phyloP scores from a whole-genome alignment of 2,888 invertebrate genomes.

The Panorpa germanica region DNA sequence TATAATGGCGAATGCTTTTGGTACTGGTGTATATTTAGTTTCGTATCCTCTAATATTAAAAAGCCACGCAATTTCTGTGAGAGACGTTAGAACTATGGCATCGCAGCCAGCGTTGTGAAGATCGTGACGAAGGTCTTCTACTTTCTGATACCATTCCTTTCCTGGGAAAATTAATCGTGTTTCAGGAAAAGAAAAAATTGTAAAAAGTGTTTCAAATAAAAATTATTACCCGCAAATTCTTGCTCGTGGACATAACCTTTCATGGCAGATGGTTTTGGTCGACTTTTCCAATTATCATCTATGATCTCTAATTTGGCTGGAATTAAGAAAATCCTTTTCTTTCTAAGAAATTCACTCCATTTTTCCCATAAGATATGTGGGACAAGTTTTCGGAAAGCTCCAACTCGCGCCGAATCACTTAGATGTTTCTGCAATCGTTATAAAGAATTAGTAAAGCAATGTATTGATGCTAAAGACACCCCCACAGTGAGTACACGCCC shows the following conservation, averaged over 20 bases:
- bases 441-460: conserved; percentile 1
- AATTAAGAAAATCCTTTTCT: conserved; percentile 14
- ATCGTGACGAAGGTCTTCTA: conserved; percentile 41
- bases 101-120: conserved; percentile 42
- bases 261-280: conserved; percentile 34
- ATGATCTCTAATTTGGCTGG: conserved; percentile 30
- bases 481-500: neutral
- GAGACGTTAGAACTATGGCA: conserved; percentile 65
- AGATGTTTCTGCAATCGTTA: neutral
- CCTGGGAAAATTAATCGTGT: conserved; percentile 24
- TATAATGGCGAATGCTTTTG: conserved; percentile 50
- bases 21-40: conserved; percentile 59
- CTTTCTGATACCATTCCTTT: conserved; percentile 55
- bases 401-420: conserved; percentile 33
- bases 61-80: conserved; percentile 80
- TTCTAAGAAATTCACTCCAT: conserved; percentile 31
- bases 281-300: conserved; percentile 57
- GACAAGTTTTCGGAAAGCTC: conserved; percentile 54
- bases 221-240: conserved; percentile 34
- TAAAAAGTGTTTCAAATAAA: neutral
- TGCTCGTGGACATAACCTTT: conserved; percentile 38
- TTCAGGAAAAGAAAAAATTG: conserved; percentile 1
- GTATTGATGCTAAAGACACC: neutral
- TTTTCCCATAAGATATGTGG: conserved; percentile 45
- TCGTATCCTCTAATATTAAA: conserved; percentile 77